Evolutionary conservation across 53 echinoderm and acorn worm species (phyloP).

Genomic region (Paracentrotus lividus): DNA sequence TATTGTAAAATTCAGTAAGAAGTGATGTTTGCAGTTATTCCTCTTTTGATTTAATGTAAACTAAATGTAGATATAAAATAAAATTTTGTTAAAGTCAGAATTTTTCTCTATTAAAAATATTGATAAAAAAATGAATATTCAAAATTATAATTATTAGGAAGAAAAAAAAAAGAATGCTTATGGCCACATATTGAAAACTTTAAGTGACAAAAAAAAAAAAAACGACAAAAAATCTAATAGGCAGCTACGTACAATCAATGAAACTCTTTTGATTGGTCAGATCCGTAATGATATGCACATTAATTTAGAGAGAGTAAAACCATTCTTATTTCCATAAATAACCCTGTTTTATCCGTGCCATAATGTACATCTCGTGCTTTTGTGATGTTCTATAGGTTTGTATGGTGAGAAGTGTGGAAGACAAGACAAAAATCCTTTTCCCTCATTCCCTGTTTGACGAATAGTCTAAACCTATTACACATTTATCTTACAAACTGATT

Average conservation of each 20-base stretch:
- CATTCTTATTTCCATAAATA: background rate
- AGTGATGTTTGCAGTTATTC: background rate
- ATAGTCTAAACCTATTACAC: conserved; percentile 27
- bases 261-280: conserved; percentile 37
- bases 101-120: background rate
- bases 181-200: background rate
- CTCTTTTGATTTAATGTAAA: background rate
- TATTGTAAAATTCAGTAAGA: background rate
- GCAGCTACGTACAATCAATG: background rate
- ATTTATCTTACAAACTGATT: conserved; percentile 23
- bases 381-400: conserved; percentile 20
- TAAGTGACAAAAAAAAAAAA: background rate
- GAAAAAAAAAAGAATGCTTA: background rate
- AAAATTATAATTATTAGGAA: background rate
- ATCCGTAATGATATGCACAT: conserved; percentile 34
- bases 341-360: conserved; percentile 55
- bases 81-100: no score
- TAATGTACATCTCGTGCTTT: conserved; percentile 19
- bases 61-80: no score
- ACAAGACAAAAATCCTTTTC: conserved; percentile 45
- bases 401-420: conserved; percentile 45
- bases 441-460: background rate
- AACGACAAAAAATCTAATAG: background rate
- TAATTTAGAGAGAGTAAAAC: background rate
- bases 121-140: background rate